phyloP scores from a whole-genome alignment of 2,888 invertebrate genomes.

The Acrobasis repandana region DNA sequence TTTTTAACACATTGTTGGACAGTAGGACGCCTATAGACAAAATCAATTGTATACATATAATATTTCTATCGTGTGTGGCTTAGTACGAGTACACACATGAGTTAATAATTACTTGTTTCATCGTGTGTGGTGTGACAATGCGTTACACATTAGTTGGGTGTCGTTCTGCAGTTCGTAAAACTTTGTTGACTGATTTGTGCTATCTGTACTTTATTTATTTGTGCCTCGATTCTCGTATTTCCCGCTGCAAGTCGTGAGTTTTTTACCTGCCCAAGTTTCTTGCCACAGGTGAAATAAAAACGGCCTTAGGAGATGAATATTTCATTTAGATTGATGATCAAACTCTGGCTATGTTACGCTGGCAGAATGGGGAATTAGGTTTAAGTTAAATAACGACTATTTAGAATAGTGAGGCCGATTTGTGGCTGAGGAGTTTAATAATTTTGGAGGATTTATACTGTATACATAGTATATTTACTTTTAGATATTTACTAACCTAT shows the following conservation, averaged over 20 bases:
- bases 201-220: background rate
- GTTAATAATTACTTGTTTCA: too few relatives aligned
- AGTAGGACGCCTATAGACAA: too few relatives aligned
- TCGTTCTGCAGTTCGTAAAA: too few relatives aligned
- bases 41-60: too few relatives aligned
- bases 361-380: constrained; percentile 9
- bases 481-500: too few relatives aligned
- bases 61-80: too few relatives aligned
- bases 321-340: constrained; percentile 25
- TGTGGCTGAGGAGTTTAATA: background rate
- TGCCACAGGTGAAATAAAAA: constrained; percentile 35
- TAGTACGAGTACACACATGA: too few relatives aligned
- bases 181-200: too few relatives aligned
- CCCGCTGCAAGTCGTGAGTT: background rate
- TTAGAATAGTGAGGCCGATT: background rate
- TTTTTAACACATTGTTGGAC: too few relatives aligned
- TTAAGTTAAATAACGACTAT: constrained; percentile 4
- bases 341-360: background rate
- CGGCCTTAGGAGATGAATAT: constrained; percentile 27
- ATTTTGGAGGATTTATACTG: background rate
- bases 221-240: background rate
- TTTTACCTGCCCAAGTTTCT: background rate
- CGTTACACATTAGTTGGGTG: too few relatives aligned
- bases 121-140: too few relatives aligned
- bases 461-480: too few relatives aligned